Evolutionary conservation across 2,797 vertebrate species (phyloP), one percentile per base, ranked within the genome.

Genomic region (Crypturellus tataupa): DNA sequence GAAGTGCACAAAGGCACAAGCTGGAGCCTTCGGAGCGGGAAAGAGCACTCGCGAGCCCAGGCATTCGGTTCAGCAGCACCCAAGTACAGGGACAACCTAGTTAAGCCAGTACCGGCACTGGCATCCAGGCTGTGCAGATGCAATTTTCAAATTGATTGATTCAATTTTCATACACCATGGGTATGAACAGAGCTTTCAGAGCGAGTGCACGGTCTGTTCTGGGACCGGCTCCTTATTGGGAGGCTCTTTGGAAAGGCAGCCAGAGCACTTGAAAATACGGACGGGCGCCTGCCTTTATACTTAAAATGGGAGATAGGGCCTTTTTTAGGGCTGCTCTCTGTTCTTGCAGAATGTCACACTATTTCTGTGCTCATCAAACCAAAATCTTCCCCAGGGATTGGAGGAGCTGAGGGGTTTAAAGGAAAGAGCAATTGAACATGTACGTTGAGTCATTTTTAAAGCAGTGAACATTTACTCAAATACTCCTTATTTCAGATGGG

Each of bases 81-180:
- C 83, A 17, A 58, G 19, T 20, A 17, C n/a, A 4, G 0, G 1
- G 24, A 12, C 0, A 1, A 24, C 72, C 29, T 15, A 19, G 42
- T 78, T 64, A 73, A 60, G 47, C 25, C 2, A 0, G 46, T 40
- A 31, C 10, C 39, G 27, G 46, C 6, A 33, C 14, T 16, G 10
- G 21, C 11, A 1, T 73, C 24, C 47, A 23, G 42, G 9, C 40
- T 6, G 1, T 11, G 40, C 27, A 29, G 33, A 20, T 4, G 7
- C 29, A 20, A 37, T 1, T 19, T 79, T 86, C 1, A 1, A 29
- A 44, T 33, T 31, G 24, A 79, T 59, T 27, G 69, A 75, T 49
- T 49, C 47, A 49, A 25, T 49, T 49, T 49, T 49, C 47, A 25
- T 49, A 80, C 17, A 23, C 17, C 39, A 25, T 44, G 69, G 51